phyloP scores from a whole-genome alignment of 2,113 vertebrate species.

The Etheostoma cragini region DNA sequence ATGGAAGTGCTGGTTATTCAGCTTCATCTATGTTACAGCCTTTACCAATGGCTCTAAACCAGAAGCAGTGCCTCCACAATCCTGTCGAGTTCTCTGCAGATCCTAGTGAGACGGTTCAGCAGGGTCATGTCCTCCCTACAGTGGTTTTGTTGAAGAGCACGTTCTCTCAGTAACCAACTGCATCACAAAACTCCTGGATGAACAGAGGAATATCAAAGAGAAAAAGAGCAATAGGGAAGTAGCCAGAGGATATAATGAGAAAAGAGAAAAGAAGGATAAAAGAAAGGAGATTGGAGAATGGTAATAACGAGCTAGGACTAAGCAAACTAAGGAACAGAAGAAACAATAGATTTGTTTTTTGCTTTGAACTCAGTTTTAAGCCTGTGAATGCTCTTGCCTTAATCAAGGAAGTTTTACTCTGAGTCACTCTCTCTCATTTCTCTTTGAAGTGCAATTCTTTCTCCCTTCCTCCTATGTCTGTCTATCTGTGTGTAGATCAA shows the following conservation, averaged over 20 bases:
- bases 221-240: slow-evolving; percentile 16
- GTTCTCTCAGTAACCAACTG: slow-evolving; percentile 14
- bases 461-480: background rate
- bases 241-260: background rate
- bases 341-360: background rate
- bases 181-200: slow-evolving; percentile 13
- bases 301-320: slow-evolving; percentile 1
- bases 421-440: slow-evolving; percentile 14
- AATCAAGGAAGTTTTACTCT: slow-evolving; percentile 53
- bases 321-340: background rate
- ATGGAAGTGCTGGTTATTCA: slow-evolving; percentile 7
- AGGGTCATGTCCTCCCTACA: slow-evolving; percentile 13
- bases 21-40: background rate
- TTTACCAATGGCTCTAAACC: slow-evolving; percentile 27
- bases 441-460: slow-evolving; percentile 51
- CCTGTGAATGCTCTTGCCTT: slow-evolving; percentile 22
- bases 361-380: slow-evolving; percentile 27
- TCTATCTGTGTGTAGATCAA: slow-evolving; percentile 39
- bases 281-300: background rate
- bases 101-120: slow-evolving; percentile 33
- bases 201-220: slow-evolving; percentile 13
- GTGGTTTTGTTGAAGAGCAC: slow-evolving; percentile 21
- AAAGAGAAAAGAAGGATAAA: background rate
- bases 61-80: slow-evolving; percentile 5
- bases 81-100: slow-evolving; percentile 17